Conservation (phyloP, 2,888 invertebrate genomes). For the Koerneria pararmatus region DNA sequence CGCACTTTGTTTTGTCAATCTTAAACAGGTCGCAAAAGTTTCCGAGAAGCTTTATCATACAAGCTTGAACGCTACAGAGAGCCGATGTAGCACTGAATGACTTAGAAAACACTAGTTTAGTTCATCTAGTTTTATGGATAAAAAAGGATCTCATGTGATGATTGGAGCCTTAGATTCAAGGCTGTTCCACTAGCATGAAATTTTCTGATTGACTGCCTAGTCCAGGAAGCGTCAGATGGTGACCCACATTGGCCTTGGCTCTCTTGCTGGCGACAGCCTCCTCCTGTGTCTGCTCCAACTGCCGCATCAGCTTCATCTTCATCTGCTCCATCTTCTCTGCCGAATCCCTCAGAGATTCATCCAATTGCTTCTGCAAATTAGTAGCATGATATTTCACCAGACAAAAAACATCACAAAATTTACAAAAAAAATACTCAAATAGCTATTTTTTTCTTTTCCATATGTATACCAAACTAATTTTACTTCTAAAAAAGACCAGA, state of each 20-base stretch:
- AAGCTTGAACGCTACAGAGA: too few relatives aligned
- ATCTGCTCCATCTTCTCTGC: slow-evolving; percentile 24
- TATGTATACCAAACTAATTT: too few relatives aligned
- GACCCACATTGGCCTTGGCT: slow-evolving; percentile 67
- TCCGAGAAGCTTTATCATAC: too few relatives aligned
- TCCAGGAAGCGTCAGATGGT: background rate
- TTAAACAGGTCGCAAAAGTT: too few relatives aligned
- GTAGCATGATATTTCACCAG: too few relatives aligned
- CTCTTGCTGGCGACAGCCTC: slow-evolving; percentile 71
- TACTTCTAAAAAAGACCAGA: too few relatives aligned
- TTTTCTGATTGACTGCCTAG: background rate
- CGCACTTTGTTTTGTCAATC: slow-evolving; percentile 56
- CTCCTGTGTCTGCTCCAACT: slow-evolving; percentile 75
- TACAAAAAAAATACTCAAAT: too few relatives aligned
- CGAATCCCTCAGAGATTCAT: slow-evolving; percentile 27
- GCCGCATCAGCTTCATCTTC: slow-evolving; percentile 1
- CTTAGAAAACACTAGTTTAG: background rate
- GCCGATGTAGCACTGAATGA: background rate
- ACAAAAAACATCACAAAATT: too few relatives aligned
- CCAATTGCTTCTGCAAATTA: slow-evolving; percentile 36
- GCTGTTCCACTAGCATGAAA: slow-evolving; percentile 10
- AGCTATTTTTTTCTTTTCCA: slow-evolving; percentile 8
- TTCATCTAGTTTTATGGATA: too few relatives aligned
- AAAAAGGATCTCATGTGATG: too few relatives aligned
- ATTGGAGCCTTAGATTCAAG: slow-evolving; percentile 19